A percentile compares a stretch with the other conserved stretches of the same genome.
These are phyloP conservation scores for Pseudochirops corinnae DNA, from an alignment of 2,797 vertebrate species.

Conservation along the genomic window DNA sequence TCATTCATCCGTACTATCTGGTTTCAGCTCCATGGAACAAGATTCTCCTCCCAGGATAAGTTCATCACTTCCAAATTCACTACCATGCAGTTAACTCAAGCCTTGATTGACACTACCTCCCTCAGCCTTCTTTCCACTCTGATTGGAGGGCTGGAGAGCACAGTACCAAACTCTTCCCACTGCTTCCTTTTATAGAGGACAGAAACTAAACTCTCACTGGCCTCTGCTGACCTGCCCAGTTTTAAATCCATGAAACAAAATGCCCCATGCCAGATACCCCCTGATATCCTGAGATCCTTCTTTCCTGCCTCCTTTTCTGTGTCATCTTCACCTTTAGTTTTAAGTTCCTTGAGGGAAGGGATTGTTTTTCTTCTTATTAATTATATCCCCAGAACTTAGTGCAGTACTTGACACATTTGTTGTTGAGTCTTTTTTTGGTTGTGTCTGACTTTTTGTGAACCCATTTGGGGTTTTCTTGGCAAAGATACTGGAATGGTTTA, in stretches of 20 bases:
- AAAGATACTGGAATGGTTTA: background rate
- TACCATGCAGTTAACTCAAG: background rate
- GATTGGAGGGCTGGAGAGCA: background rate
- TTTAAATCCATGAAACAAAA: background rate
- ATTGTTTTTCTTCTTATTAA: background rate
- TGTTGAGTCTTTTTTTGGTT: background rate
- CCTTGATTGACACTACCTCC: background rate
- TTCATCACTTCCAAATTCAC: background rate
- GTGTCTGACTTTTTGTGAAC: background rate
- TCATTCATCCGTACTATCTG: background rate
- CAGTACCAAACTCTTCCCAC: background rate
- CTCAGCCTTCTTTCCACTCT: background rate
- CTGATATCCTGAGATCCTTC: background rate
- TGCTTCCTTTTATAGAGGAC: background rate
- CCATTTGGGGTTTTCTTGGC: background rate
- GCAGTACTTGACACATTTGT: background rate
- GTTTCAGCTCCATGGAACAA: background rate
- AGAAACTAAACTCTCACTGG: background rate
- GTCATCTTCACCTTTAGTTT: background rate
- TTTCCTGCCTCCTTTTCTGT: background rate
- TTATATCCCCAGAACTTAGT: background rate
- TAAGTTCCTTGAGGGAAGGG: background rate
- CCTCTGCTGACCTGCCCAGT: background rate
- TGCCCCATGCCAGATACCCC: background rate
- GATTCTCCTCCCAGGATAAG: background rate